Evolutionary conservation across 1,140 invertebrate species (phyloP), one percentile per base, ranked within the genome.

Genomic region (Bombyx mandarina): DNA sequence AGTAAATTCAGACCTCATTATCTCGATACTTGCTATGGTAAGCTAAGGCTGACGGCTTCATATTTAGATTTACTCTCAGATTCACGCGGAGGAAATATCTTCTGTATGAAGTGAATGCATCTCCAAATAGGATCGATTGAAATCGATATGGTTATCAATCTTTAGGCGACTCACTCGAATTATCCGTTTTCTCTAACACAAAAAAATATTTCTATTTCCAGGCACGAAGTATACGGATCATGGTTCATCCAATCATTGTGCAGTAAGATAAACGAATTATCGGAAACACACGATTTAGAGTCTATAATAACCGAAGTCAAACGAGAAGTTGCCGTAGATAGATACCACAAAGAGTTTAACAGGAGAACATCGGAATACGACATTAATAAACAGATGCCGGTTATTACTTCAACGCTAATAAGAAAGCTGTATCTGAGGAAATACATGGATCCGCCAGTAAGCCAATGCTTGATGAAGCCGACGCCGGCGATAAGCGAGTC

Each of bases 191-290:
- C 26, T 35, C 26, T 35, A 35, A 35, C 2, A 35, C 26, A 35
- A 35, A 35, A 35, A 35, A 2, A 35, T 18, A 35, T 35, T 35
- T 35, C 26, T 57, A 47, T 56, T 78, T 75, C 4, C 66, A 79
- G 80, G 57, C 64, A 76, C 46, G 73, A 74, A 52, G 8, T 69
- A 35, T 18, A 73, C 26, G 81, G 81, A 10, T 73, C 79, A 18
- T 84, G 81, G 81, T 77, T 81, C 22, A 78, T 84, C 12, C 79
- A 82, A 49, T 57, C 69, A 1, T 62, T 84, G 7, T 84, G 81
- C 54, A 62, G 57, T 5, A 76, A 84, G 57, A 84, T 84, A 22
- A 57, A 65, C 2, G 52, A 66, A 4, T 53, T 75, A 3, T 57
- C 79, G 1, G 4, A 63, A 6, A 68, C 61, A 2, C 60, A 71